A percentile compares a stretch with the other conserved stretches of the same genome.
phyloP scores from a whole-genome alignment of 2,113 vertebrate genomes.

The Nesoenas mayeri region DNA sequence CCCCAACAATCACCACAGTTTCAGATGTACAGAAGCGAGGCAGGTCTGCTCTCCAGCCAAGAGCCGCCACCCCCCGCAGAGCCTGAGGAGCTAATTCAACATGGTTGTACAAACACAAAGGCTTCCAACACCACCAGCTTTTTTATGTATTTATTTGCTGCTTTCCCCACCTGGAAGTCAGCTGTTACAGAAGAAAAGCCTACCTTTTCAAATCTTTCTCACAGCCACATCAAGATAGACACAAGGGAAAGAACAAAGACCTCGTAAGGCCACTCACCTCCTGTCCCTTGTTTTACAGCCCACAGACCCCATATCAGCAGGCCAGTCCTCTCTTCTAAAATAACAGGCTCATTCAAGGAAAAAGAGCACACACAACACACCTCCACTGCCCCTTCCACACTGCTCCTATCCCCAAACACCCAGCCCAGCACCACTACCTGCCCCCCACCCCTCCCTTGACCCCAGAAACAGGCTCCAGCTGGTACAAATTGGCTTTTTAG shows the following conservation, averaged over 20 bases:
- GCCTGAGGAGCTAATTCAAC: background rate
- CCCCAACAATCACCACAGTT: too few relatives aligned
- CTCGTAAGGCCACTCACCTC: rapidly evolving
- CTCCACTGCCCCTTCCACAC: rapidly evolving
- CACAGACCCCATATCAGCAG: rapidly evolving
- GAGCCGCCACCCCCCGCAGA: too few relatives aligned
- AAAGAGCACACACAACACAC: background rate
- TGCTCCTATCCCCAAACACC: rapidly evolving
- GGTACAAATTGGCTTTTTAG: background rate
- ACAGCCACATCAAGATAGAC: rapidly evolving
- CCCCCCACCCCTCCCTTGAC: too few relatives aligned
- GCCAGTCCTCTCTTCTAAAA: background rate
- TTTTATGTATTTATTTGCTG: background rate
- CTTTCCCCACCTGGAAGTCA: background rate
- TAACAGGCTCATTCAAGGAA: rapidly evolving
- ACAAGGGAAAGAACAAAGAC: background rate
- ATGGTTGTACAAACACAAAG: background rate
- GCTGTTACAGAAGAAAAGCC: background rate
- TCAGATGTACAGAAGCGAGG: rapidly evolving
- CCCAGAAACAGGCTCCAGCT: background rate
- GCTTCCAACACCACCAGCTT: background rate
- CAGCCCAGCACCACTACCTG: too few relatives aligned
- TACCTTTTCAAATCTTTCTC: background rate
- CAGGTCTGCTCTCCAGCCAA: background rate
- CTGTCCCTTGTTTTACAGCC: background rate